A percentile compares a stretch with the other conserved stretches of the same genome.
Conservation (phyloP, 2,113 vertebrate species). For the Myodes glareolus region DNA sequence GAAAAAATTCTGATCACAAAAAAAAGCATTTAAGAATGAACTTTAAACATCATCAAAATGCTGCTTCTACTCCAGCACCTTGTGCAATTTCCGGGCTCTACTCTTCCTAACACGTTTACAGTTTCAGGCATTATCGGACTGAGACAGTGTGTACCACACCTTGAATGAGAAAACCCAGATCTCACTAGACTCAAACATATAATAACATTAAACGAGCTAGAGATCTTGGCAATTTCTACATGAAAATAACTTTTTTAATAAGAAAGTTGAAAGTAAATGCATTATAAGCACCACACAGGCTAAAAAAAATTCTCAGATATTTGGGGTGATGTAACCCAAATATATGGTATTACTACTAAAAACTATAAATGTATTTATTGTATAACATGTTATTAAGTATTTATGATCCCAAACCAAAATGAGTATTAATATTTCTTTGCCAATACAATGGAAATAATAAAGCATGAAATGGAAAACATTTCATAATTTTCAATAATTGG, state of each 20-base stretch:
- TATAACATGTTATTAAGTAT: not conserved
- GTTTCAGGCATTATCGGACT: not conserved
- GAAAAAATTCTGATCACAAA: not conserved
- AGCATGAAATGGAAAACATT: not conserved
- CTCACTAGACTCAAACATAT: not conserved
- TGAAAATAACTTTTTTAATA: not conserved
- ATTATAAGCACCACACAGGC: not conserved
- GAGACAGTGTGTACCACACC: not conserved
- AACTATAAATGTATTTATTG: not conserved
- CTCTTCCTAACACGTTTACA: not conserved
- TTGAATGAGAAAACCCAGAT: not conserved
- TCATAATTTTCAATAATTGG: not conserved
- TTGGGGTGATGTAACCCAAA: not conserved
- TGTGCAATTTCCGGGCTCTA: not conserved
- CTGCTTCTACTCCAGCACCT: not conserved
- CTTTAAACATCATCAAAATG: not conserved
- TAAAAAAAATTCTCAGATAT: not conserved
- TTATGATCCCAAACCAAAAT: not conserved
- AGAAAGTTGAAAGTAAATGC: not conserved
- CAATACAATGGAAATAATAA: not conserved
- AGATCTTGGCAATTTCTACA: not conserved
- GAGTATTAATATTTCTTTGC: not conserved
- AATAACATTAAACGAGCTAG: not conserved
- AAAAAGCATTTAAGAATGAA: not conserved
- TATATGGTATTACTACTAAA: not conserved